A percentile compares a stretch with the other conserved stretches of the same genome.
Evolutionary conservation across 2,888 invertebrate genomes (phyloP).

Genomic region (Apotomis turbidana): DNA sequence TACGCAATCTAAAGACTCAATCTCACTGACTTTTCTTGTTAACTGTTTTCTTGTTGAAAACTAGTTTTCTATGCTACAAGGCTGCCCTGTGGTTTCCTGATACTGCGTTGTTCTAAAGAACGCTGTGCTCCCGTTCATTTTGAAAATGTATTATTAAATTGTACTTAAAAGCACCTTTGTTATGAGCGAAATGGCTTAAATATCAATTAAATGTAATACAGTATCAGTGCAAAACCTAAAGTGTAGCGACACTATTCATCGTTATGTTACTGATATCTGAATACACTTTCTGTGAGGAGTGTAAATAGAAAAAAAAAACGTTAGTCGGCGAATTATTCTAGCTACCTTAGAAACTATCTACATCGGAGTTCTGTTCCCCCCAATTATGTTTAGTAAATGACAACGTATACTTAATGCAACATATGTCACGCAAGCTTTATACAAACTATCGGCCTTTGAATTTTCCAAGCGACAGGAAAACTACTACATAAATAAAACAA

Average conservation of each 20-base stretch:
- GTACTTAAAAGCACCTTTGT: too few species aligned
- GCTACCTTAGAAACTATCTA: too few species aligned
- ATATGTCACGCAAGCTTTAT: constrained; percentile 18
- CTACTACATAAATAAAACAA: constrained; percentile 12
- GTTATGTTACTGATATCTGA: too few species aligned
- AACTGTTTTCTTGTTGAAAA: constrained; percentile 38
- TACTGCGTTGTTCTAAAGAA: constrained; percentile 10
- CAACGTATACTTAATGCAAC: constrained; percentile 7
- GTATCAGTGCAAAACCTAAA: too few species aligned
- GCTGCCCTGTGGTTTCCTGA: constrained; percentile 31
- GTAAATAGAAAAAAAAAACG: too few species aligned
- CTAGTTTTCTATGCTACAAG: constrained; percentile 37
- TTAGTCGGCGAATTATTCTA: too few species aligned
- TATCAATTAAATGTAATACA: too few species aligned
- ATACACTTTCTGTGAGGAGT: too few species aligned
- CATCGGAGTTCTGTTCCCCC: neutral
- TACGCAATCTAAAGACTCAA: constrained; percentile 43
- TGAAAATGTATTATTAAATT: too few species aligned
- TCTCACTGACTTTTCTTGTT: constrained; percentile 41
- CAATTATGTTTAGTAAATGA: constrained; percentile 12
- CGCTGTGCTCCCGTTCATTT: too few species aligned
- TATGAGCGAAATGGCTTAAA: too few species aligned
- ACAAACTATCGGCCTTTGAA: constrained; percentile 17
- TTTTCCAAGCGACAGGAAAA: constrained; percentile 26
- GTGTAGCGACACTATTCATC: too few species aligned